These are phyloP conservation scores for Parapsyche elsis DNA, from an alignment of 1,140 invertebrate species.

Conservation along the genomic window DNA sequence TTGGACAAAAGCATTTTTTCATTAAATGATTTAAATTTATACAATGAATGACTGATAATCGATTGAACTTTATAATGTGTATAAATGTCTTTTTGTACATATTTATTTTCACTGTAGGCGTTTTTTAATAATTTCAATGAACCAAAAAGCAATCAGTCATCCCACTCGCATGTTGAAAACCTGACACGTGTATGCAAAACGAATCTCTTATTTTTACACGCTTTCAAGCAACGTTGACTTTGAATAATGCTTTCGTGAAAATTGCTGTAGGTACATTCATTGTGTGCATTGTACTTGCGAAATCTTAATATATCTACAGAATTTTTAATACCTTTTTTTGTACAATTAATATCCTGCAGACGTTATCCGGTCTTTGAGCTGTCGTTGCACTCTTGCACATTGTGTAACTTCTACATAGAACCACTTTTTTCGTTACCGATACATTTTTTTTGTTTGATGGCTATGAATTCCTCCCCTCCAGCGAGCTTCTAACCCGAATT, in stretches of 20 bases:
- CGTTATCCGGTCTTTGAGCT: neutral
- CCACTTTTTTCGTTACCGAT: slow-evolving; percentile 2
- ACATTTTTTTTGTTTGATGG: neutral
- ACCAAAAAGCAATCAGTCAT: slow-evolving; percentile 27
- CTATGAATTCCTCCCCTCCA: neutral
- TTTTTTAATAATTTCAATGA: slow-evolving; percentile 33
- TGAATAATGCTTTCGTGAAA: slow-evolving; percentile 27
- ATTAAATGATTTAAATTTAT: too few relatives aligned
- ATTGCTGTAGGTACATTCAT: slow-evolving; percentile 1
- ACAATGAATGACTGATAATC: too few relatives aligned
- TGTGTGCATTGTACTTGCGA: too few relatives aligned
- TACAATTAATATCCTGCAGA: neutral
- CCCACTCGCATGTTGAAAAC: slow-evolving; percentile 19
- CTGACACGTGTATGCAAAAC: slow-evolving; percentile 37
- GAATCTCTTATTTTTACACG: slow-evolving; percentile 13
- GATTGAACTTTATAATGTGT: neutral
- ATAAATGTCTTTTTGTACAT: neutral
- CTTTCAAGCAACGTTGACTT: neutral
- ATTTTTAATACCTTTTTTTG: neutral
- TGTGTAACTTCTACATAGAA: neutral
- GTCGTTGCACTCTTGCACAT: slow-evolving; percentile 2
- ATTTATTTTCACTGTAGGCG: slow-evolving; percentile 18
- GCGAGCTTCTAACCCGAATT: neutral
- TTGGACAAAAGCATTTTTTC: too few relatives aligned
- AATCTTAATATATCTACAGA: too few relatives aligned